Conservation (phyloP, 2,797 vertebrate species). For the Yasuhikotakia modesta region DNA sequence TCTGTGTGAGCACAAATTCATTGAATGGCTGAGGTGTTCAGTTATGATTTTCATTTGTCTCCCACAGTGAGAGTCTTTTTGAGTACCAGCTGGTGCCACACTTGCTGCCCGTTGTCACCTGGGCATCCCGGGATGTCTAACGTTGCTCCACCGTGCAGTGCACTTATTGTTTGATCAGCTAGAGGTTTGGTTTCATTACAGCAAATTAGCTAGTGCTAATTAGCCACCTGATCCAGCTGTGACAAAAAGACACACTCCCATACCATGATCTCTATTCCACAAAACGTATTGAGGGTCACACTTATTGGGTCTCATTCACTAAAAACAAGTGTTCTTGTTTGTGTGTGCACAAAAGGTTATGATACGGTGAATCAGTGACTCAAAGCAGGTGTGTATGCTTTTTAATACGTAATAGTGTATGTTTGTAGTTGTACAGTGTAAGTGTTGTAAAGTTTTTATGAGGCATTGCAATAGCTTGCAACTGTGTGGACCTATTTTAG, state of each 20-base stretch:
- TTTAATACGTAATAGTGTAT: too few species aligned
- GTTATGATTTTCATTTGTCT: conserved; percentile 39
- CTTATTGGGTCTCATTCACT: neutral
- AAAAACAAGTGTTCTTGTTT: conserved; percentile 1
- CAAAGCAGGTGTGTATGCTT: too few species aligned
- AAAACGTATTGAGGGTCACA: neutral
- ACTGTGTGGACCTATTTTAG: too few species aligned
- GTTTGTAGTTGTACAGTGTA: too few species aligned
- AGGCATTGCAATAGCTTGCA: too few species aligned
- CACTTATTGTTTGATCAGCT: conserved; percentile 82
- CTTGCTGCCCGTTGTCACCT: conserved; percentile 65
- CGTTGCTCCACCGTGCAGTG: conserved; percentile 73
- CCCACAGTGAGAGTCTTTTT: conserved; percentile 19
- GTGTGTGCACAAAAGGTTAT: neutral
- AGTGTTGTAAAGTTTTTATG: too few species aligned
- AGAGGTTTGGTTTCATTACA: conserved; percentile 78
- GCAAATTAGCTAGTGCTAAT: conserved; percentile 52
- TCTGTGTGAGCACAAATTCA: neutral
- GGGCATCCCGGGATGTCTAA: conserved; percentile 71
- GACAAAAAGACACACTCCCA: neutral
- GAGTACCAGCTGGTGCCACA: conserved; percentile 31
- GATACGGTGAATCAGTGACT: neutral
- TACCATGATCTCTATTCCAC: conserved; percentile 12
- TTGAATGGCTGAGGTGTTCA: conserved; percentile 2
- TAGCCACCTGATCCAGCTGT: conserved; percentile 55